Base-by-base conservation (phyloP, 2,888 invertebrate species). In the Eupithecia subumbrata region DNA sequence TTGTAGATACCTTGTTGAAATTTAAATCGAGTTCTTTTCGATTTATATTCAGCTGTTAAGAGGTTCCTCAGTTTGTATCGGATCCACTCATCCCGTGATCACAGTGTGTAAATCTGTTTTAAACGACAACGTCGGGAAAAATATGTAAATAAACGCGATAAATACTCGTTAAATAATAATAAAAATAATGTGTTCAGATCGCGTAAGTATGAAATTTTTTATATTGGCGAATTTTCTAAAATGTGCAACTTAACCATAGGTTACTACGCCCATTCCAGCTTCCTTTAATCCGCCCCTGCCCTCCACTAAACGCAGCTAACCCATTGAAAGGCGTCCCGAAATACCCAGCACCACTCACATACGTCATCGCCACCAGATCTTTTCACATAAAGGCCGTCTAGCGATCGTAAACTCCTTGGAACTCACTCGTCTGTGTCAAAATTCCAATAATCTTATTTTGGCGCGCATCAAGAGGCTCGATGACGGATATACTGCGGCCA, bases 401-500 rank as follows among this genome's bases (percentile, higher is more conserved):
- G 88, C 74, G 75, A 89, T 92, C 92, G 92, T 92, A 92, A 92
- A 92, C 87, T 77, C 72, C 77, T 77, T 86, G 87, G 60, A 84
- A 85, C 85, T 84, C 86, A 85, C 89, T 90, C 90, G 87, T 89
- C 88, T 90, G 91, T 92, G 93, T 94, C 93, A 92, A 93, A 92
- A 92, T 92, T 92, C 92, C 92, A 89, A 91, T 92, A 92, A 93
- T 92, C 92, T 94, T 94, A 95, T 94, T 95, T 94, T 94, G 94
- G 94, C 94, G 94, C 92, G 93, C 93, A 93, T 94, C 93, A 94
- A 92, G 91, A 89, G 87, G 86, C 75, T 83, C 89, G 94, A 90
- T 91, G 94, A 95, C 86, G 87, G 94, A 95, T 90, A 92, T 93
- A 95, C 92, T 91, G 90, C 81, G 85, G 92, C 92, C 93, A 91